phyloP scores from a whole-genome alignment of 2,113 vertebrate genomes.

The Cavia aperea region DNA sequence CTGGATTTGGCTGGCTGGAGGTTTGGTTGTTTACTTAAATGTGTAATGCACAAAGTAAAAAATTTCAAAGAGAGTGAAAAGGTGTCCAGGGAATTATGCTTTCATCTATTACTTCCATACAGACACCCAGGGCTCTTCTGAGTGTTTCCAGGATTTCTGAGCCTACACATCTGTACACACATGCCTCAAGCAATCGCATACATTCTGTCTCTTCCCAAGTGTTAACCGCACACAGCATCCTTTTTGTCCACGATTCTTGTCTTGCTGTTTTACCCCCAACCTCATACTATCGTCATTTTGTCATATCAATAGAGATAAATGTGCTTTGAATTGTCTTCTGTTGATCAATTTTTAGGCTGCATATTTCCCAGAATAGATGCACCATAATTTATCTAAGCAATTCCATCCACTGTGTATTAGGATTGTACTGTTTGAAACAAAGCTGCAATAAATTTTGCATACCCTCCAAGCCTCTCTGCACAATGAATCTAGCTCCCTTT shows the following conservation, averaged over 20 bases:
- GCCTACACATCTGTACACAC: background rate
- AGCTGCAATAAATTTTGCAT: background rate
- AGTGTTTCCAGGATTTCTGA: background rate
- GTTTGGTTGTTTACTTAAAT: background rate
- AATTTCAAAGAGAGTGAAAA: background rate
- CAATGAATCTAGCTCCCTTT: conserved; percentile 4
- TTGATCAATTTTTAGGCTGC: background rate
- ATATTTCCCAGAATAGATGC: background rate
- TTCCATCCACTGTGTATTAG: background rate
- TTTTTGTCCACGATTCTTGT: background rate
- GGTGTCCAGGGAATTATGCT: background rate
- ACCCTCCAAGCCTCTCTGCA: background rate
- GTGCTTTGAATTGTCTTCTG: background rate
- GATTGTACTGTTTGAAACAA: conserved; percentile 22
- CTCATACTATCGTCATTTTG: background rate
- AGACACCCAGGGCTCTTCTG: background rate
- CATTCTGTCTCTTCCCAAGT: background rate
- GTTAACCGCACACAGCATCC: background rate
- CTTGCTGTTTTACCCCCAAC: background rate
- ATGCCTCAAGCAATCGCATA: background rate
- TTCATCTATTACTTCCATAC: background rate
- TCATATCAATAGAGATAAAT: background rate
- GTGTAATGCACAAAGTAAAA: background rate
- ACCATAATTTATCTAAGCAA: background rate
- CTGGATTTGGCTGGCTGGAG: background rate